Evolutionary conservation across 2,888 invertebrate genomes (phyloP).

Genomic region (Phorcus lineatus): DNA sequence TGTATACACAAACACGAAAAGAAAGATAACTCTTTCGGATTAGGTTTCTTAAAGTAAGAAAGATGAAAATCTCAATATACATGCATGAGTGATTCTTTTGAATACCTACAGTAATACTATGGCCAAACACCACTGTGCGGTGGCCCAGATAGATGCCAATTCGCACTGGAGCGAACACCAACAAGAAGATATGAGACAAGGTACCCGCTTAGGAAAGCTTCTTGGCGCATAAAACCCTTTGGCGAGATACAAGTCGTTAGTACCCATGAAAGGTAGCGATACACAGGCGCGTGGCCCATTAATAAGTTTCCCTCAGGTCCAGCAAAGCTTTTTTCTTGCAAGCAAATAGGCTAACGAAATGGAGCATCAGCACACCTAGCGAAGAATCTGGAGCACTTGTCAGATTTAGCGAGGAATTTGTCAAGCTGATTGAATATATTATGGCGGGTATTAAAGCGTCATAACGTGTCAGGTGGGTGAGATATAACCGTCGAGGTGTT

Average conservation of each 20-base stretch:
- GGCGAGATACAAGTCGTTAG: background rate
- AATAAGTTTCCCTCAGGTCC: background rate
- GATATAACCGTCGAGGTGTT: slow-evolving; percentile 6
- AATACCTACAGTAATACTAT: slow-evolving; percentile 13
- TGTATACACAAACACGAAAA: slow-evolving; percentile 1
- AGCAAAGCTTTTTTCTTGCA: background rate
- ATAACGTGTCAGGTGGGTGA: background rate
- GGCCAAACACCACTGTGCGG: slow-evolving; percentile 18
- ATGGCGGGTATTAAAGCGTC: slow-evolving; percentile 19
- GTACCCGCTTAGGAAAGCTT: background rate
- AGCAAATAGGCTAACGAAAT: background rate
- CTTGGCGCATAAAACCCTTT: slow-evolving; percentile 20
- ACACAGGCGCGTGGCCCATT: slow-evolving; percentile 12
- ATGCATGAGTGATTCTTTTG: slow-evolving; percentile 28
- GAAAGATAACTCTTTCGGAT: slow-evolving; percentile 24
- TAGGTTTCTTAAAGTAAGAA: slow-evolving; percentile 15
- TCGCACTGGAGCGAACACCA: background rate
- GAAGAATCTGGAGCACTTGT: background rate
- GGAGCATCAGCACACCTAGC: background rate
- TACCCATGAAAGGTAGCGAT: slow-evolving; percentile 7
- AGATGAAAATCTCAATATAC: slow-evolving; percentile 26
- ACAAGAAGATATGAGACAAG: slow-evolving; percentile 11
- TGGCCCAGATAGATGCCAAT: background rate
- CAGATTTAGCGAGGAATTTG: background rate
- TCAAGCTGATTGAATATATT: slow-evolving; percentile 20